phyloP scores from a whole-genome alignment of 2,888 invertebrate species.

The Drosophila tripunctata region DNA sequence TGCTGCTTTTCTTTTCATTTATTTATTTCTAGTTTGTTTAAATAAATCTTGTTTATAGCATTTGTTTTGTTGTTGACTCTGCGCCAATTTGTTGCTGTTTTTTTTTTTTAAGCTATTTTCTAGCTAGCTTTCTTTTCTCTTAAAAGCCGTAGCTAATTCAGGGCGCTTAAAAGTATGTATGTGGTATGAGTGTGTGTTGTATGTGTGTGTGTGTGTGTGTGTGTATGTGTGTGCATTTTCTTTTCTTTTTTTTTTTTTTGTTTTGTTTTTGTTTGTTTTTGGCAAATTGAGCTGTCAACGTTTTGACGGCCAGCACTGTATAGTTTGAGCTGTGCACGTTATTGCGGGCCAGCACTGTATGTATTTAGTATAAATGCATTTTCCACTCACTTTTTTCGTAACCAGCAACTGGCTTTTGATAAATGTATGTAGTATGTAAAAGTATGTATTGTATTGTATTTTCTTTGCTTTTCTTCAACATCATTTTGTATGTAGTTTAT shows the following conservation, averaged over 20 bases:
- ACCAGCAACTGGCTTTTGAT: conserved; percentile 60
- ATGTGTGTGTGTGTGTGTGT: conserved; percentile 6
- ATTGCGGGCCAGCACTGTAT: no score
- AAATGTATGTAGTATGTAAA: conserved; percentile 46
- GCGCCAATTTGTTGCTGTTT: conserved; percentile 30
- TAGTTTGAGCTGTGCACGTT: neutral
- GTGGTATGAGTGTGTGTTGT: no score
- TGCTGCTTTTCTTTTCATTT: conserved; percentile 34
- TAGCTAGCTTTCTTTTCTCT: neutral
- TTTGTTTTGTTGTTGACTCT: conserved; percentile 20
- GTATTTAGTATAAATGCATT: conserved; percentile 52
- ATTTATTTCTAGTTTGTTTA: conserved; percentile 2
- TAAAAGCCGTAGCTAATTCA: conserved; percentile 60
- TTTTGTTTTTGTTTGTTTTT: conserved; percentile 48
- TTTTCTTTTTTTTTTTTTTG: conserved; percentile 47
- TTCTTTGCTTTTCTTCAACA: neutral
- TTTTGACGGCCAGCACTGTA: conserved; percentile 45
- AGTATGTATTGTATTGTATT: conserved; percentile 32
- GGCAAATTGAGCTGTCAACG: conserved; percentile 53
- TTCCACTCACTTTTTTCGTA: conserved; percentile 36
- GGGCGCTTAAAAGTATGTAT: conserved; percentile 71
- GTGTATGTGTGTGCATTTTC: conserved; percentile 25
- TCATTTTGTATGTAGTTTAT: conserved; percentile 24
- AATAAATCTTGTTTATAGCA: conserved; percentile 10
- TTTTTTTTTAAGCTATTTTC: conserved; percentile 44